Evolutionary conservation across 2,797 vertebrate genomes (phyloP).

Genomic region (Molossus molossus): DNA sequence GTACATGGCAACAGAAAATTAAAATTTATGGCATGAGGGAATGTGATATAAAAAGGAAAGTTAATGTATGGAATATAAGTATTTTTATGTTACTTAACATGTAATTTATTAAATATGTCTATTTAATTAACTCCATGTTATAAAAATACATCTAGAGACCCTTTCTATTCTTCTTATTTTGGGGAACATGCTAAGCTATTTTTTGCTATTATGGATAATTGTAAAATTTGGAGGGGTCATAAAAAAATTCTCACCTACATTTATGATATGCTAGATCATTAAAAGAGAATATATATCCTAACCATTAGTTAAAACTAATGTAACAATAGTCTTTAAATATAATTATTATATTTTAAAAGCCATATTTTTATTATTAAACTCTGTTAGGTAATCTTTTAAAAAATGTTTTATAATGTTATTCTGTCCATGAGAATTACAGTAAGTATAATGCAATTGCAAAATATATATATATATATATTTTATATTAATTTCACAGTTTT

Average conservation of each 20-base stretch:
- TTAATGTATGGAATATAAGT: not conserved
- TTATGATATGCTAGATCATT: not conserved
- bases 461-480: not conserved
- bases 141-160: not conserved
- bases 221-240: not conserved
- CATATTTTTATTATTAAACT: slow-evolving; percentile 13
- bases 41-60: slow-evolving; percentile 11
- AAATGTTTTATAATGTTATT: not conserved
- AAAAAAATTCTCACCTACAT: not conserved
- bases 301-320: not conserved
- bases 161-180: not conserved
- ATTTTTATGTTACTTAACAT: not conserved
- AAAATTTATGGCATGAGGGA: slow-evolving; percentile 18
- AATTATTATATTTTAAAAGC: not conserved
- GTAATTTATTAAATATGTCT: not conserved
- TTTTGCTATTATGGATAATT: not conserved
- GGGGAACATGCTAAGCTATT: not conserved
- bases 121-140: not conserved
- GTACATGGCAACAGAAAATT: not conserved
- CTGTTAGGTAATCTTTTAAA: not conserved
- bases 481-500: slow-evolving; percentile 42
- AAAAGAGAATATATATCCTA: not conserved
- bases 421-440: not conserved
- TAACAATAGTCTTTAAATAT: not conserved
- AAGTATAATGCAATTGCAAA: slow-evolving; percentile 33